phyloP scores from a whole-genome alignment of 2,888 invertebrate genomes.

The Catocala sponsa region DNA sequence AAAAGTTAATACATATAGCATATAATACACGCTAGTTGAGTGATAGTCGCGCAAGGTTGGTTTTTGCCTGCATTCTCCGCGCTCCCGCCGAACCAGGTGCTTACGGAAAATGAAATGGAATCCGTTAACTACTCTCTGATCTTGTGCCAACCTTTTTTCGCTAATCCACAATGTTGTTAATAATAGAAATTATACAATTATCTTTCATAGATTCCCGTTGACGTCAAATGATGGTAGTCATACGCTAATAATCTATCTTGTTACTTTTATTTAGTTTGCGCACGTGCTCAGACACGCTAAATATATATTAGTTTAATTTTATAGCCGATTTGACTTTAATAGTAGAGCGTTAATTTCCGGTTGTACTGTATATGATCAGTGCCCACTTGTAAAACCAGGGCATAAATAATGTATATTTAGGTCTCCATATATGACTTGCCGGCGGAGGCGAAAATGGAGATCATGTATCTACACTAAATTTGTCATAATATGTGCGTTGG shows the following conservation, averaged over 20 bases:
- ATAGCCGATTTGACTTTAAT: background rate
- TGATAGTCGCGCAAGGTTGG: constrained; percentile 35
- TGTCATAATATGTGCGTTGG: constrained; percentile 30
- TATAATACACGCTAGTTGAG: constrained; percentile 28
- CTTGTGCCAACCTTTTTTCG: constrained; percentile 47
- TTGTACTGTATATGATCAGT: constrained; percentile 18
- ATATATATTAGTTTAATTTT: background rate
- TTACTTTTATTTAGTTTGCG: background rate
- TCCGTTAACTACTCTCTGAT: constrained; percentile 59
- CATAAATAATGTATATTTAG: constrained; percentile 25
- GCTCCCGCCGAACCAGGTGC: constrained; percentile 50
- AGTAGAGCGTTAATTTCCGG: constrained; percentile 16
- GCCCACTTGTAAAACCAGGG: constrained; percentile 14
- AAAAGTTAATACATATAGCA: constrained; percentile 29
- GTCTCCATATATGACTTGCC: constrained; percentile 32
- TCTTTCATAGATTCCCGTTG: constrained; percentile 4
- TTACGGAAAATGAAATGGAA: constrained; percentile 69
- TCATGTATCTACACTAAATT: constrained; percentile 36
- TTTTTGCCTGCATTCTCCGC: constrained; percentile 65
- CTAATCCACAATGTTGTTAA: constrained; percentile 20
- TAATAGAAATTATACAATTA: constrained; percentile 14
- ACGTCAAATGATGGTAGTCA: constrained; percentile 6
- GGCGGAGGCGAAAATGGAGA: constrained; percentile 28
- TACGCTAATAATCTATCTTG: background rate
- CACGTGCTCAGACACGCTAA: constrained; percentile 1